A percentile compares a stretch with the other conserved stretches of the same genome.
These are phyloP conservation scores for Penaeus japonicus DNA, from an alignment of 1,140 invertebrate genomes.

Conservation along the genomic window DNA sequence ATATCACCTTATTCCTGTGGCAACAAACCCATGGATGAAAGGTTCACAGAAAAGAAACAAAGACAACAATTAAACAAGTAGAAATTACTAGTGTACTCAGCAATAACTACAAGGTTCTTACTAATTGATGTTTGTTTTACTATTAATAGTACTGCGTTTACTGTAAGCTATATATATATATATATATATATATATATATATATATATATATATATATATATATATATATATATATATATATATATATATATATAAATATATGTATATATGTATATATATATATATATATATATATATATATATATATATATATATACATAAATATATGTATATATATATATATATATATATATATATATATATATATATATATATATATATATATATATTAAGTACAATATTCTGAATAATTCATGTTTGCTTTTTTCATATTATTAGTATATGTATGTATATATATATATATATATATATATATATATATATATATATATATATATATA, in stretches of 20 bases:
- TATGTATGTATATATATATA: not conserved
- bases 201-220: not conserved
- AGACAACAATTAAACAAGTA: too few species aligned
- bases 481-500: not conserved
- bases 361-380: constrained; percentile 9
- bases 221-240: not conserved
- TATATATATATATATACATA: not conserved
- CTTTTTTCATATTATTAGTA: not conserved
- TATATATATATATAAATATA: not conserved
- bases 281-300: not conserved
- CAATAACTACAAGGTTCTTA: too few species aligned
- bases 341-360: constrained; percentile 8
- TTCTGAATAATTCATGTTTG: too few species aligned
- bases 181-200: not conserved
- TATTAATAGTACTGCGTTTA: too few species aligned
- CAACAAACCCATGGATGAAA: too few species aligned
- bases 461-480: not conserved
- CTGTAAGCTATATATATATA: not conserved
- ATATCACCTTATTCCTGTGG: too few species aligned
- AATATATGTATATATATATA: not conserved
- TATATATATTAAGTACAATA: too few species aligned
- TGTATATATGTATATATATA: not conserved
- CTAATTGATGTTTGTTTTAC: too few species aligned
- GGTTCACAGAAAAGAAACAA: too few species aligned
- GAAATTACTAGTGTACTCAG: too few species aligned